Evolutionary conservation across 2,113 vertebrate genomes (phyloP).

Genomic region (Leptobrachium leishanense): DNA sequence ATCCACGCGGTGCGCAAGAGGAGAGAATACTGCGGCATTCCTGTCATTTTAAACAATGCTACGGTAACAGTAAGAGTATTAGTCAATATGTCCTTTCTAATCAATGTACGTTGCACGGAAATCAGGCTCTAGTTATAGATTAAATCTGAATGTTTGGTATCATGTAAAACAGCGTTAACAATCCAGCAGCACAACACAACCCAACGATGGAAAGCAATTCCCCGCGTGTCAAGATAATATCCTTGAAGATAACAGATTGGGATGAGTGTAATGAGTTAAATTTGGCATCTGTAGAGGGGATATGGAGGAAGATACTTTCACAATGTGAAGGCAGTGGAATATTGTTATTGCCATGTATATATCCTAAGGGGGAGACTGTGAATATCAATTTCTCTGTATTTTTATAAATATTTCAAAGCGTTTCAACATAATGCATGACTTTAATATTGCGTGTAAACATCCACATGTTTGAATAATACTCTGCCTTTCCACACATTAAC

Average conservation of each 20-base stretch:
- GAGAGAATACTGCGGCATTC: not conserved
- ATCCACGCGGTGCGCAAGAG: not conserved
- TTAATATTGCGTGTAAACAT: conserved; percentile 39
- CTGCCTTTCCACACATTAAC: not conserved
- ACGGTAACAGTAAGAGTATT: not conserved
- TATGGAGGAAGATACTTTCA: not conserved
- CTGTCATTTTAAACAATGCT: not conserved
- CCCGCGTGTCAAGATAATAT: too few relatives aligned
- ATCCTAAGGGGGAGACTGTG: conserved; percentile 20
- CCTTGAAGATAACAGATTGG: not conserved
- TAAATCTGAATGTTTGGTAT: not conserved
- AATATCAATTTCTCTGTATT: conserved; percentile 31
- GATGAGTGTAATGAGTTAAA: conserved; percentile 7
- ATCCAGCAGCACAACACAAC: not conserved
- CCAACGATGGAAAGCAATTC: not conserved
- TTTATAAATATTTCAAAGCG: conserved; percentile 44
- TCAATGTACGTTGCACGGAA: not conserved
- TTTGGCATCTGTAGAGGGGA: not conserved
- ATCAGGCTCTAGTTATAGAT: not conserved
- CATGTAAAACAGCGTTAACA: not conserved
- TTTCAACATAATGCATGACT: conserved; percentile 42
- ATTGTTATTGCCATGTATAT: conserved; percentile 27
- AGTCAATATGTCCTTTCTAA: not conserved
- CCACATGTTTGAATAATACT: conserved; percentile 9
- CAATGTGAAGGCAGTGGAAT: conserved; percentile 1